Conservation (phyloP, 2,113 vertebrate genomes). For the Paratilapia polleni region DNA sequence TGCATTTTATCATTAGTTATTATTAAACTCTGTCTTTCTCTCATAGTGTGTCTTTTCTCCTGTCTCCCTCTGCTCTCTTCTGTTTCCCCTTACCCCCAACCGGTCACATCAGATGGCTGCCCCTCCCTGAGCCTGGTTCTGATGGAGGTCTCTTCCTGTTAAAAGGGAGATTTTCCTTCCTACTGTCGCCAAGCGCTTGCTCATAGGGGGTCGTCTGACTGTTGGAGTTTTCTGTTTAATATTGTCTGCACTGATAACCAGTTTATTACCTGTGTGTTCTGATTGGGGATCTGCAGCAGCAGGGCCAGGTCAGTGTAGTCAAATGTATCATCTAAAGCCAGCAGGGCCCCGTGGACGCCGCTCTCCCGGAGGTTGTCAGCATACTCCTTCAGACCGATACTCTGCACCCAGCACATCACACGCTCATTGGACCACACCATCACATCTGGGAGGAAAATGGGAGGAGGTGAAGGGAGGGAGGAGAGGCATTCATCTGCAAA, state of each 20-base stretch:
- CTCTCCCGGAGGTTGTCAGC: slow-evolving; percentile 91
- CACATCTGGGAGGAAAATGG: slow-evolving; percentile 80
- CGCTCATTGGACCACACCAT: slow-evolving; percentile 96
- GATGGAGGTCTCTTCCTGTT: no score
- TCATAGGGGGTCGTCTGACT: no score
- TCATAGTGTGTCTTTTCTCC: no score
- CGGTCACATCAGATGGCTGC: no score
- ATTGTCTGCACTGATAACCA: background rate
- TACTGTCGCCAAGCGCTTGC: no score
- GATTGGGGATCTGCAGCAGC: slow-evolving; percentile 92
- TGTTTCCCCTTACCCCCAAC: no score
- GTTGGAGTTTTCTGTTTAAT: no score
- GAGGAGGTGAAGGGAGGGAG: background rate
- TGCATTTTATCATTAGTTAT: no score
- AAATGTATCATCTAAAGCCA: slow-evolving; percentile 92
- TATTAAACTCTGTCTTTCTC: no score
- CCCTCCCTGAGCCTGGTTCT: no score
- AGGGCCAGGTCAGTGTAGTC: slow-evolving; percentile 91
- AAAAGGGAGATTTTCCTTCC: no score
- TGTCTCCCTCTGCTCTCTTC: no score
- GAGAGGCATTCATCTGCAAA: slow-evolving; percentile 9
- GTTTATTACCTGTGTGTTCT: slow-evolving; percentile 86
- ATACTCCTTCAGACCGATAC: slow-evolving; percentile 91
- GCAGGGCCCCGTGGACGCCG: slow-evolving; percentile 90
- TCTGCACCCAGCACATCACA: slow-evolving; percentile 93